These are phyloP conservation scores for Nibea albiflora DNA, from an alignment of 2,113 vertebrate genomes.

Conservation along the genomic window DNA sequence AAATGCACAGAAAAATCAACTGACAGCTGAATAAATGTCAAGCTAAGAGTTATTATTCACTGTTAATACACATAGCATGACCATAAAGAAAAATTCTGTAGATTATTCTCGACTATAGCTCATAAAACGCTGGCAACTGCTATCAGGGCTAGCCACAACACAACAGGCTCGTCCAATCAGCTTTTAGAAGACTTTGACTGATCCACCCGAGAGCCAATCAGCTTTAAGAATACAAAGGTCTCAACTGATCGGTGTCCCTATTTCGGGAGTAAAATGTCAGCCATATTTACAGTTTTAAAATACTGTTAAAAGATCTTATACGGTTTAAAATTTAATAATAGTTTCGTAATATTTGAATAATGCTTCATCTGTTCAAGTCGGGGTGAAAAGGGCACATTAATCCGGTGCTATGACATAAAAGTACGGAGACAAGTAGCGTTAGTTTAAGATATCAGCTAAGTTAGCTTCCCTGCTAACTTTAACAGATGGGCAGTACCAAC, in stretches of 20 bases:
- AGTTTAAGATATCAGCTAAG: slow-evolving; percentile 27
- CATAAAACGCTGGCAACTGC: slow-evolving; percentile 51
- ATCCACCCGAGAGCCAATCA: slow-evolving; percentile 65
- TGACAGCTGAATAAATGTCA: slow-evolving; percentile 3
- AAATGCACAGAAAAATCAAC: background rate
- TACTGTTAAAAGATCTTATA: slow-evolving; percentile 52
- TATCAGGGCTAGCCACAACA: slow-evolving; percentile 40
- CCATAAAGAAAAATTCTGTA: background rate
- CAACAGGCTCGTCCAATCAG: slow-evolving; percentile 71
- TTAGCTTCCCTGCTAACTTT: slow-evolving; percentile 71
- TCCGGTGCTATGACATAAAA: background rate
- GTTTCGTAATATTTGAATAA: background rate
- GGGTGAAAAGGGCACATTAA: background rate
- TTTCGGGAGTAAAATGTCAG: slow-evolving; percentile 85
- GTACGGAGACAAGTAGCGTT: slow-evolving; percentile 8
- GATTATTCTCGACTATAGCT: slow-evolving; percentile 64
- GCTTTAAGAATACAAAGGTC: slow-evolving; percentile 30
- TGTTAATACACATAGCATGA: background rate
- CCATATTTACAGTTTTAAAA: slow-evolving; percentile 84
- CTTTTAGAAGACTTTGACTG: slow-evolving; percentile 42
- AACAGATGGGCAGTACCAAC: slow-evolving; percentile 43
- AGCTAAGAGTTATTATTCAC: background rate
- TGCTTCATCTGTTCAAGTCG: background rate
- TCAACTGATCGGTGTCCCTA: slow-evolving; percentile 68
- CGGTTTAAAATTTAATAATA: background rate